Conservation (phyloP, 2,113 vertebrate genomes). For the Semnopithecus entellus region DNA sequence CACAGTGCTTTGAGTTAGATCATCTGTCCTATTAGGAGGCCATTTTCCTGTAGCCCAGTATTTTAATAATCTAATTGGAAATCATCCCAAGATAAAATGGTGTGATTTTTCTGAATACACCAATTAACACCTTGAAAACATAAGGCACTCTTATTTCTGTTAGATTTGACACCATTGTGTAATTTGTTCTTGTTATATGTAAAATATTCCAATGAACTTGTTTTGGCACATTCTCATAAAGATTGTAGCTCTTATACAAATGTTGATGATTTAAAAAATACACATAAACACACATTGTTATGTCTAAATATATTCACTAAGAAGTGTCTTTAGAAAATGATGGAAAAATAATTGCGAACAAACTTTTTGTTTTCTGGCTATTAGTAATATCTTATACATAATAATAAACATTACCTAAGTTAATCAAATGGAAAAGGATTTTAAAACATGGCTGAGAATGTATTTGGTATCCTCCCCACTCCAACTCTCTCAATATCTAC, state of each 20-base stretch:
- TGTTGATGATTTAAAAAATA: not conserved
- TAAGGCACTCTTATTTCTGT: slow-evolving; percentile 1
- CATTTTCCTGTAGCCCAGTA: not conserved
- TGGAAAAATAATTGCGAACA: not conserved
- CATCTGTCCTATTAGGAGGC: not conserved
- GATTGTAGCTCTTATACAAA: slow-evolving; percentile 21
- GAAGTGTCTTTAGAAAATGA: not conserved
- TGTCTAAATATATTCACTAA: slow-evolving; percentile 31
- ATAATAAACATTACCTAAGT: not conserved
- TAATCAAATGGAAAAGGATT: not conserved
- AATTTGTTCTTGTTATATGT: slow-evolving; percentile 38
- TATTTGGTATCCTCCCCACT: not conserved
- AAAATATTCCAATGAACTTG: slow-evolving; percentile 60
- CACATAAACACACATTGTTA: too few species aligned
- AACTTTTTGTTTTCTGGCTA: not conserved
- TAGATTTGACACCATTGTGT: slow-evolving; percentile 4
- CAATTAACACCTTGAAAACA: slow-evolving; percentile 63
- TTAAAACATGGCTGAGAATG: not conserved
- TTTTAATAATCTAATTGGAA: slow-evolving; percentile 33
- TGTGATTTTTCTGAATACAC: slow-evolving; percentile 51
- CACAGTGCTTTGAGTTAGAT: not conserved
- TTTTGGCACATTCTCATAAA: slow-evolving; percentile 53
- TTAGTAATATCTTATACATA: not conserved
- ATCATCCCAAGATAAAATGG: slow-evolving; percentile 24
- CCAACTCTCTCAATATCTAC: accelerated